phyloP scores from a whole-genome alignment of 1,140 invertebrate species.

The Aphis craccivora region DNA sequence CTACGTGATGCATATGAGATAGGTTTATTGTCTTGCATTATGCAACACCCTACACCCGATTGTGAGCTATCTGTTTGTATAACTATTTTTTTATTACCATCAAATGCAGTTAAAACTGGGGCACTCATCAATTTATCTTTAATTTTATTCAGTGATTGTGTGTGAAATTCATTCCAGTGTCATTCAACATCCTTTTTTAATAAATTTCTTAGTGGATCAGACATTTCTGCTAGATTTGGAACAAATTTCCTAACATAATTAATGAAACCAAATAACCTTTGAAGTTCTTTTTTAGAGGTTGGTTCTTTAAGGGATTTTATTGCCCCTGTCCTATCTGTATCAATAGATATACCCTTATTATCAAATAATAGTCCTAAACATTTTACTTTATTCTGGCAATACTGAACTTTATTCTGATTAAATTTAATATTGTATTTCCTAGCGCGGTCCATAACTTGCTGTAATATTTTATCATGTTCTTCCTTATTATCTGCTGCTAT shows the following conservation, averaged over 20 bases:
- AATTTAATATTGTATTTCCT: constrained; percentile 59
- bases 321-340: constrained; percentile 63
- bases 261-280: constrained; percentile 63
- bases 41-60: constrained; percentile 61
- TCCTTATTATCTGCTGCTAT: constrained; percentile 11
- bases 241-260: constrained; percentile 64
- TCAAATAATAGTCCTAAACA: neutral
- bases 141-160: constrained; percentile 62
- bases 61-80: constrained; percentile 62
- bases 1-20: constrained; percentile 60
- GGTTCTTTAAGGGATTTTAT: constrained; percentile 60
- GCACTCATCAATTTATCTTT: constrained; percentile 61
- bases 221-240: constrained; percentile 64
- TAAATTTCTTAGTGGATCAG: constrained; percentile 62
- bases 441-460: constrained; percentile 12
- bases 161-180: constrained; percentile 63
- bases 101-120: constrained; percentile 17
- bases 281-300: neutral
- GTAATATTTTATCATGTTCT: neutral
- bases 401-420: constrained; percentile 57
- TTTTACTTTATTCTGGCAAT: neutral
- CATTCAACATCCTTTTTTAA: constrained; percentile 63
- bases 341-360: constrained; percentile 59
- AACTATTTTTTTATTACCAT: constrained; percentile 42
- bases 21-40: constrained; percentile 61